Evolutionary conservation across 1,140 invertebrate species (phyloP).

Genomic region (Drosophila ironensis): DNA sequence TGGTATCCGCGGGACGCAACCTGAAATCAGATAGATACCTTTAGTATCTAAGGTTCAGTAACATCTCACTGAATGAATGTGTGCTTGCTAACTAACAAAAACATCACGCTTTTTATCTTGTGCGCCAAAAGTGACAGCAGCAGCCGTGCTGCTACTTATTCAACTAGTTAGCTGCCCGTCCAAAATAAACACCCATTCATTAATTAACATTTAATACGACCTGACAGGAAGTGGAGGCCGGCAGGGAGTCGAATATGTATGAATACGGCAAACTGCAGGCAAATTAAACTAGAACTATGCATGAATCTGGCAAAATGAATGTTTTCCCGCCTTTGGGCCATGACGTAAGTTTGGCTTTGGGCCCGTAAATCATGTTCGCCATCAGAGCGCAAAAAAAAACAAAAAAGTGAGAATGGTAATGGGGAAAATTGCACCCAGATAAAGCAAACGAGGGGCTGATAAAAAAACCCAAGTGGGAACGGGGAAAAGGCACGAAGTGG

Average conservation of each 20-base stretch:
- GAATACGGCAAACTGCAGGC: background rate
- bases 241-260: background rate
- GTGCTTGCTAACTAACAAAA: background rate
- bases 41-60: background rate
- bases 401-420: background rate
- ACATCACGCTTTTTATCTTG: slow-evolving; percentile 1
- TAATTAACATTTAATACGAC: background rate
- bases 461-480: background rate
- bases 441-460: background rate
- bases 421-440: slow-evolving; percentile 1
- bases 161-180: background rate
- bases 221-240: background rate
- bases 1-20: slow-evolving; percentile 15
- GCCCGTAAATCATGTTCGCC: slow-evolving; percentile 2
- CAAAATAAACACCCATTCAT: background rate
- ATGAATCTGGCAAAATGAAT: no score
- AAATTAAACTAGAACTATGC: no score
- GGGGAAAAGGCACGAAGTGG: background rate
- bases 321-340: background rate
- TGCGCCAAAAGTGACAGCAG: background rate
- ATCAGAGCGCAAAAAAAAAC: background rate
- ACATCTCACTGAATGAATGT: background rate
- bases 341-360: slow-evolving; percentile 9
- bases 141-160: background rate
- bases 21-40: background rate